Conservation (phyloP, 1,140 invertebrate species). For the Galendromus occidentalis region DNA sequence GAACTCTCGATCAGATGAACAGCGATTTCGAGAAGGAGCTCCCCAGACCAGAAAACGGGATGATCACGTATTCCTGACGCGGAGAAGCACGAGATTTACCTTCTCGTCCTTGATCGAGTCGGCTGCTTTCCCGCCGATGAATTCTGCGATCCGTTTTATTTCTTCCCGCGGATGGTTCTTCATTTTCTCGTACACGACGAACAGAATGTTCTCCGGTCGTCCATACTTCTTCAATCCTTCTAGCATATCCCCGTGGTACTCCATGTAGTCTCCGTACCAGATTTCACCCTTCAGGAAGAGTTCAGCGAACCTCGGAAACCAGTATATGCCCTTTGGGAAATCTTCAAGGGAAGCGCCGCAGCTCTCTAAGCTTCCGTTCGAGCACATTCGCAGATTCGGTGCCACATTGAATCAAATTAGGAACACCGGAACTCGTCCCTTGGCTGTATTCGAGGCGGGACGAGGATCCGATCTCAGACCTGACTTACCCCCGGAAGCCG, state of each 20-base stretch:
- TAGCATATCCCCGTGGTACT: constrained; percentile 26
- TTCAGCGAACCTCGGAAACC: constrained; percentile 26
- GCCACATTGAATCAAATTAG: no score
- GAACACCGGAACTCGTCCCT: no score
- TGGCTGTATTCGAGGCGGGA: no score
- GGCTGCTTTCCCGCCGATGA: constrained; percentile 14
- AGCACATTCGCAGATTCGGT: not conserved
- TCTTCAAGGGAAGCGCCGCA: not conserved
- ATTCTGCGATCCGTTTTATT: constrained; percentile 14
- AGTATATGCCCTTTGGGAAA: not conserved
- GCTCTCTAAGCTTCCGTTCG: no score
- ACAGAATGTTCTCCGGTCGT: constrained; percentile 10
- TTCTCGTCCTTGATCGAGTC: not conserved
- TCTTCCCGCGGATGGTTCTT: constrained; percentile 4
- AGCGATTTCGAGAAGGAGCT: no score
- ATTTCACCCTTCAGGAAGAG: constrained; percentile 24
- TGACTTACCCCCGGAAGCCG: not conserved
- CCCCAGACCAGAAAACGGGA: no score
- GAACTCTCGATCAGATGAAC: no score
- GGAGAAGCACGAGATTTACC: no score
- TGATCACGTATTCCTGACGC: no score
- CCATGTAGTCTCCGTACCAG: constrained; percentile 28
- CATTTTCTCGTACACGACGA: constrained; percentile 16
- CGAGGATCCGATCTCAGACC: no score
- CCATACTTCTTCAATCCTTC: constrained; percentile 17